These are phyloP conservation scores for Petrolisthes cinctipes DNA, from an alignment of 2,888 invertebrate species.

Conservation along the genomic window DNA sequence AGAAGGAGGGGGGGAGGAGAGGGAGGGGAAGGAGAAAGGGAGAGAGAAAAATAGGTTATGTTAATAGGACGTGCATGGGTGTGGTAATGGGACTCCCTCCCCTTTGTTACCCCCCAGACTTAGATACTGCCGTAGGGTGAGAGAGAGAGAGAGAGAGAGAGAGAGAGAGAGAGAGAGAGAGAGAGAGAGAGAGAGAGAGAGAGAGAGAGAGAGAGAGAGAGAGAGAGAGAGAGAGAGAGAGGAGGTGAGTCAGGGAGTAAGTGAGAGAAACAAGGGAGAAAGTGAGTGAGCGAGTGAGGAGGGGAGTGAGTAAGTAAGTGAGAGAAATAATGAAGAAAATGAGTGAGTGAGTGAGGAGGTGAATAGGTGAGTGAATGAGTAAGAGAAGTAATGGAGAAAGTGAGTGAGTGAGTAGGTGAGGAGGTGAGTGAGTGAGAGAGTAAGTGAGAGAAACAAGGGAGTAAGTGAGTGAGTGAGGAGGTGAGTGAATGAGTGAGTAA, in stretches of 20 bases:
- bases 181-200: slow-evolving; percentile 15
- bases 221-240: neutral
- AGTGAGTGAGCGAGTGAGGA: neutral
- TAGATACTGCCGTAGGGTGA: neutral
- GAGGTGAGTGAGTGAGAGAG: too few relatives aligned
- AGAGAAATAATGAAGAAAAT: too few relatives aligned
- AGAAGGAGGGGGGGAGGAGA: neutral
- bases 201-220: slow-evolving; percentile 25
- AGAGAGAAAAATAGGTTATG: slow-evolving; percentile 8
- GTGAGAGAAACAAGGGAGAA: neutral
- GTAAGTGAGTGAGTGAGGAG: slow-evolving; percentile 16
- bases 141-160: neutral
- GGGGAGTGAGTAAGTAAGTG: neutral
- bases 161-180: neutral
- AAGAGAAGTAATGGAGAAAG: neutral
- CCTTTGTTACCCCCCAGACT: neutral
- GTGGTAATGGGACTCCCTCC: neutral
- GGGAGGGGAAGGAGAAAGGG: neutral
- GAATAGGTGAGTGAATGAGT: too few relatives aligned
- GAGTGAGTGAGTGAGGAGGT: neutral
- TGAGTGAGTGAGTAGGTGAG: too few relatives aligned
- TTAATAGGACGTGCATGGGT: neutral
- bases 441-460: neutral
- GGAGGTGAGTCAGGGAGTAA: neutral
- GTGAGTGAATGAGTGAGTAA: neutral